phyloP scores from a whole-genome alignment of 2,797 vertebrate species.

The Crossoptilon crossoptilon region DNA sequence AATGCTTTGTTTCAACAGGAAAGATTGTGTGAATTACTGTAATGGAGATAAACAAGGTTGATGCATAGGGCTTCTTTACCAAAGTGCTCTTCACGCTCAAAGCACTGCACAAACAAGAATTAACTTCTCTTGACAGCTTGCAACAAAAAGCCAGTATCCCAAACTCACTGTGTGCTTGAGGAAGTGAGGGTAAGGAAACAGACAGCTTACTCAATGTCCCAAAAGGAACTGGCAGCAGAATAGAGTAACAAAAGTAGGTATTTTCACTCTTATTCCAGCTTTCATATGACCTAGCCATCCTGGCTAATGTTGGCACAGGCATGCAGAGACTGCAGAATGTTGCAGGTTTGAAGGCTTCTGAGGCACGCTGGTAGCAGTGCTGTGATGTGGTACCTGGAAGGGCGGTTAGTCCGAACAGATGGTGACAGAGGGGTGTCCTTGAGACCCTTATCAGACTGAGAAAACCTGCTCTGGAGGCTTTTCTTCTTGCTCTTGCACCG shows the following conservation, averaged over 20 bases:
- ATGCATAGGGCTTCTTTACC: not conserved
- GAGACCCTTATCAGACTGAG: not conserved
- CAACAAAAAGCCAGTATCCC: not conserved
- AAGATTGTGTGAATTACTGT: not conserved
- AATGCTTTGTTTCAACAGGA: not conserved
- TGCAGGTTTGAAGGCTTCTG: accelerated
- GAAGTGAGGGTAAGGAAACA: not conserved
- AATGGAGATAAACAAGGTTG: not conserved
- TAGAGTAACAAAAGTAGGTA: not conserved
- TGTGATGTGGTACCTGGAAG: not conserved
- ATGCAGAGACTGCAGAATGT: not conserved
- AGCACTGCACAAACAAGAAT: not conserved
- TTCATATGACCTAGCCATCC: not conserved
- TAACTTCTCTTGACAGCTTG: not conserved
- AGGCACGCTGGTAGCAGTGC: not conserved
- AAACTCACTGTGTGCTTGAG: not conserved
- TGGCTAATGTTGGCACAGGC: not conserved
- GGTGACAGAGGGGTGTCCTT: not conserved
- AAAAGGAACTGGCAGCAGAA: not conserved
- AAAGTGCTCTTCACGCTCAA: not conserved
- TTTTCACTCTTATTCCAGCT: not conserved
- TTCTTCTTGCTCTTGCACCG: not conserved
- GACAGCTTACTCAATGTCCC: not conserved
- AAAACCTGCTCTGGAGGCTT: not conserved
- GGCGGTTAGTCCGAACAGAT: not conserved